These are phyloP conservation scores for Pinctada fucata DNA, from an alignment of 2,888 invertebrate species.

Conservation along the genomic window DNA sequence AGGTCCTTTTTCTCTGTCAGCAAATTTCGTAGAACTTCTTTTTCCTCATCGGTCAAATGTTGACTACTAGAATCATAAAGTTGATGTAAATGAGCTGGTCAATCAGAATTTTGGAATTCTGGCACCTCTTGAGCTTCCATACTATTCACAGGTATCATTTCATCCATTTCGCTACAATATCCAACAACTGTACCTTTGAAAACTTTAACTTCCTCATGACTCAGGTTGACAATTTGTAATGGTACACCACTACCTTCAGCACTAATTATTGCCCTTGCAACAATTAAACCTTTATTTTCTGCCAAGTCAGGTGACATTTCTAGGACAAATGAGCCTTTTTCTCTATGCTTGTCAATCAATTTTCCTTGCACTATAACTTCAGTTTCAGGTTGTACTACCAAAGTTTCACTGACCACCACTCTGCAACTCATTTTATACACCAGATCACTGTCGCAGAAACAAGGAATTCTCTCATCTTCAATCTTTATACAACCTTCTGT, in stretches of 20 bases:
- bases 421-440: not conserved
- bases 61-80: not conserved
- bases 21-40: not conserved
- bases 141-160: not conserved
- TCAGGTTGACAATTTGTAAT: not conserved
- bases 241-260: not conserved
- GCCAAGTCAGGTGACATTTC: not conserved
- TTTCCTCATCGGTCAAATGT: not conserved
- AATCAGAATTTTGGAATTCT: not conserved
- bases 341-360: not conserved
- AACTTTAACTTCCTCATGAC: not conserved
- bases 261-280: not conserved
- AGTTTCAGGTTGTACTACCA: not conserved
- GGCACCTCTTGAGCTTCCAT: not conserved
- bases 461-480: not conserved
- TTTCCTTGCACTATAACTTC: not conserved
- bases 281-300: not conserved
- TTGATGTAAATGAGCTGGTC: not conserved
- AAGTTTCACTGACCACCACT: not conserved
- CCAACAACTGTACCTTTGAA: not conserved
- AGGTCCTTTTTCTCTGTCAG: not conserved
- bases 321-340: not conserved
- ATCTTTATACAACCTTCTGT: constrained; percentile 15
- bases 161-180: not conserved
- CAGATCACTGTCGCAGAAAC: not conserved